Evolutionary conservation across 2,888 invertebrate species (phyloP).

Genomic region (Lasioglossum villosulum): DNA sequence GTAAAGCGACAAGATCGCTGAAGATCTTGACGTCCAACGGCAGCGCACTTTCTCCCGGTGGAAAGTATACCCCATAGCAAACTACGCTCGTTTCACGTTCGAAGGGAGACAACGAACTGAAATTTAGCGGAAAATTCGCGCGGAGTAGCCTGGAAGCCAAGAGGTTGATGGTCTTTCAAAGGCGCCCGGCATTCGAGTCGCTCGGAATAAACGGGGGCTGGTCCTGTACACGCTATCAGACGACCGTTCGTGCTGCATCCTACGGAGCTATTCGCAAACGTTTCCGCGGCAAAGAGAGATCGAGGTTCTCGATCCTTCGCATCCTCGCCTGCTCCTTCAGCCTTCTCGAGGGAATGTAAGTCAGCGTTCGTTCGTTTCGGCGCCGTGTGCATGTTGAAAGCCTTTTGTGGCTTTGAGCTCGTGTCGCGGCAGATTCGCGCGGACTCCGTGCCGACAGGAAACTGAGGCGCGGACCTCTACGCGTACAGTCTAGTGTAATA

Average conservation of each 20-base stretch:
- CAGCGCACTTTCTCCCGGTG: neutral
- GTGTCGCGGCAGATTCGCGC: constrained; percentile 23
- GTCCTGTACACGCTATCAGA: constrained; percentile 22
- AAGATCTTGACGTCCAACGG: neutral
- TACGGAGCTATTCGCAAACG: constrained; percentile 45
- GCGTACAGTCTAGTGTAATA: constrained; percentile 11
- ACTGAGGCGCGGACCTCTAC: neutral
- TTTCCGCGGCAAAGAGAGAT: constrained; percentile 54
- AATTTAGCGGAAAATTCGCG: constrained; percentile 37
- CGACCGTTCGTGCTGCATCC: constrained; percentile 2
- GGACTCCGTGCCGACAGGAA: constrained; percentile 1
- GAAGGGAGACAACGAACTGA: constrained; percentile 11
- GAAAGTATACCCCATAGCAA: neutral
- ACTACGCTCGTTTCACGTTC: constrained; percentile 9
- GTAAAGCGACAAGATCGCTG: neutral
- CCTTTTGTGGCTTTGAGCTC: constrained; percentile 60
- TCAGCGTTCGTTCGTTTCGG: constrained; percentile 30
- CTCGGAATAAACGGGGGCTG: constrained; percentile 33
- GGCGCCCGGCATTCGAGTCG: constrained; percentile 10
- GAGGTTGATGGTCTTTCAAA: constrained; percentile 32
- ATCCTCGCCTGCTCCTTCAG: constrained; percentile 18
- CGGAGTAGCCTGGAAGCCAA: constrained; percentile 15
- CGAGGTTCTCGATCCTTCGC: constrained; percentile 48
- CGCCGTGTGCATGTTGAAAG: constrained; percentile 34
- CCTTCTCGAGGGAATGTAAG: neutral